Evolutionary conservation across 2,888 invertebrate genomes (phyloP), one percentile per base, ranked within the genome.

Genomic region (Ornithoptera alexandrae): DNA sequence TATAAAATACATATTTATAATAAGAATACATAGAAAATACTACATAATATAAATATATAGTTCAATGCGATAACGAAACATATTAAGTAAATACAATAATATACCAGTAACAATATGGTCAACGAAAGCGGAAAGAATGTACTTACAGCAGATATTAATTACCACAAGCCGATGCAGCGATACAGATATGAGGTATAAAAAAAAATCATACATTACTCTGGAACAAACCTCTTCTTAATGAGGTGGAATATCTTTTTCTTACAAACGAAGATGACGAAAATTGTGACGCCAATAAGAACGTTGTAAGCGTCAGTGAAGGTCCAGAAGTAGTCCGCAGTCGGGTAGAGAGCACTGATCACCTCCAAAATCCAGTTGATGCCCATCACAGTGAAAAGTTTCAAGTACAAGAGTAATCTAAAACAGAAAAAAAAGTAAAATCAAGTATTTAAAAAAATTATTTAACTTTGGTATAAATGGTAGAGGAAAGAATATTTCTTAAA

Each of bases 331-430:
- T 85, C 74, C 0, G 91, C 89, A 15, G 90, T 78, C 0, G 90
- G 89, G 67, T 93, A 93, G 6, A 93, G 73, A 85, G 94, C 94
- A 56, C 95, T 95, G 71, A 95, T 82, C 46, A 96, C 93, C 79
- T 96, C 96, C 85, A 95, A 91, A n/a, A 94, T 91, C 96, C 96
- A 96, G 81, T 94, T 96, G 72, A 96, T 93, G 2, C 96, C 96
- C 95, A 96, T 96, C 12, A 96, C 95, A 69, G 95, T 87, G 78
- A 96, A 94, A 24, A 96, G 84, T 80, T 96, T 96, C 72, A 96
- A 75, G 82, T 96, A 96, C 0, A 96, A 87, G 69, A 94, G 89
- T 74, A 95, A 94, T 80, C 96, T 96, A 89, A n/a, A 86, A 85
- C 50, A 22, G 1, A 42, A 30, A 4, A 65, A 0, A 5, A 20